A percentile compares a stretch with the other conserved stretches of the same genome.
These are phyloP conservation scores for Phalacrocorax carbo DNA, from an alignment of 2,113 vertebrate genomes.

Conservation along the genomic window DNA sequence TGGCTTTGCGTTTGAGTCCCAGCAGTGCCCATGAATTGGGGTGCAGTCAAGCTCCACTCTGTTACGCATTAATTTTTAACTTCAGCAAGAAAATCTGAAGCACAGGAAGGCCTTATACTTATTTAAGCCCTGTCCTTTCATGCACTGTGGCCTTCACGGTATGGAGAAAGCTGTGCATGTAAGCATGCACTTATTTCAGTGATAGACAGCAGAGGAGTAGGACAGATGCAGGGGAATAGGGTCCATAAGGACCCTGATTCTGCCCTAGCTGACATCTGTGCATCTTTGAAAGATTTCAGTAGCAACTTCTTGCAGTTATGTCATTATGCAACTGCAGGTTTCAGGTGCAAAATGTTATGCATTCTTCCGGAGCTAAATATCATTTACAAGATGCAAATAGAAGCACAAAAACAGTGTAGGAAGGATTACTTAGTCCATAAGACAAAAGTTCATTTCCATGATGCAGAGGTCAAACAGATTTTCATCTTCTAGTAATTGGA, in stretches of 20 bases:
- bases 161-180: not conserved
- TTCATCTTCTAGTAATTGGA: not conserved
- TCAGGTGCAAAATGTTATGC: not conserved
- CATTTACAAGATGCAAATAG: not conserved
- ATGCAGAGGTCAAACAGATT: not conserved
- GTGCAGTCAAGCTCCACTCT: not conserved
- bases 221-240: too few relatives aligned
- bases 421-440: not conserved
- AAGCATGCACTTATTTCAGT: accelerated
- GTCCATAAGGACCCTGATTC: not conserved
- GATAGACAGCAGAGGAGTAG: not conserved
- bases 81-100: not conserved
- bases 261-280: not conserved
- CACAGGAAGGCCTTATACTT: not conserved
- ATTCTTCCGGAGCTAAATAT: not conserved
- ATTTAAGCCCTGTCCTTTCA: not conserved
- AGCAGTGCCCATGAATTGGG: not conserved
- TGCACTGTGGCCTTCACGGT: not conserved
- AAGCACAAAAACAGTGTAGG: not conserved
- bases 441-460: not conserved
- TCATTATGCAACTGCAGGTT: not conserved
- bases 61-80: not conserved
- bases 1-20: not conserved
- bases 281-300: not conserved
- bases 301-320: not conserved